Percentiles rank a stretch among this genome's conserved stretches.
Conservation (phyloP, 2,113 vertebrate species). For the Campylorhamphus procurvoides region DNA sequence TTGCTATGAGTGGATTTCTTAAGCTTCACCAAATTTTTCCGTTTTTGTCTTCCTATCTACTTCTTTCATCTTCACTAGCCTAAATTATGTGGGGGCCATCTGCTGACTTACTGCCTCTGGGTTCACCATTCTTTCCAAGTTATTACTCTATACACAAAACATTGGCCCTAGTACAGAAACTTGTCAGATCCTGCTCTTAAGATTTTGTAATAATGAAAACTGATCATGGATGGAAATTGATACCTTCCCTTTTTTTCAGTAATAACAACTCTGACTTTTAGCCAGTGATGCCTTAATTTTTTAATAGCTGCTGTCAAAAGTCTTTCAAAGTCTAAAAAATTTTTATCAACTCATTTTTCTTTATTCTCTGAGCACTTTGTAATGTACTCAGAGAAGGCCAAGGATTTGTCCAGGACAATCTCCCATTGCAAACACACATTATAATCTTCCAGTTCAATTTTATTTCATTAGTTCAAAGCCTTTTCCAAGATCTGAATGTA, state of each 20-base stretch:
- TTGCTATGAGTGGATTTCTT: background rate
- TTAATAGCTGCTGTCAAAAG: background rate
- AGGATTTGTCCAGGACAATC: background rate
- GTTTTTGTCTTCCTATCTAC: background rate
- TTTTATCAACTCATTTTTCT: background rate
- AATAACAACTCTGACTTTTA: background rate
- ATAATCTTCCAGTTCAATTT: background rate
- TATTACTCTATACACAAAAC: background rate
- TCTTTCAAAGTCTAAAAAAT: constrained; percentile 1
- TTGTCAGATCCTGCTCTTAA: background rate
- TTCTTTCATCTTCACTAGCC: background rate
- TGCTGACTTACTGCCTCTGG: background rate
- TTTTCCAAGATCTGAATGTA: background rate
- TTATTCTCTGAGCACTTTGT: background rate
- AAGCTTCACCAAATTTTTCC: background rate
- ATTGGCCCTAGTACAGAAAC: background rate
- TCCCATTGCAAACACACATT: background rate
- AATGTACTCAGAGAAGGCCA: background rate
- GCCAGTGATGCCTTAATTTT: background rate
- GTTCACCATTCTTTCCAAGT: background rate
- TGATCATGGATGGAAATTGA: background rate
- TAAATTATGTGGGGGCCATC: background rate
- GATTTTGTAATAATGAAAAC: constrained; percentile 22
- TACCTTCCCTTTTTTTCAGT: background rate
- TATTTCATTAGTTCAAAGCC: background rate